Conservation (phyloP, 2,113 vertebrate genomes). For the Labeo catla region DNA sequence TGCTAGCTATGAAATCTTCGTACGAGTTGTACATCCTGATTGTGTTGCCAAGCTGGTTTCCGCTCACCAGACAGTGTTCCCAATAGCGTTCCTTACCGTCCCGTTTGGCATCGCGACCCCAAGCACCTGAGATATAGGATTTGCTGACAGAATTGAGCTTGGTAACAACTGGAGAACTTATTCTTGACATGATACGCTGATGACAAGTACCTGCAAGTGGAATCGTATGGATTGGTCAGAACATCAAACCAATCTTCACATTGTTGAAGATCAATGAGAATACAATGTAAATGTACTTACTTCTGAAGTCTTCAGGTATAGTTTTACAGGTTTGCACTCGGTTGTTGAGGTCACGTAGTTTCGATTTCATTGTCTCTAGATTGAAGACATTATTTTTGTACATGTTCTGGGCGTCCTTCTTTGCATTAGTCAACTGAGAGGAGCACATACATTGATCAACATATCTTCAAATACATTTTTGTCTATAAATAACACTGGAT, state of each 20-base stretch:
- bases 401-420: constrained; percentile 50
- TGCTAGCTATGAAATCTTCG: constrained; percentile 80
- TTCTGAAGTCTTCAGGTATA: constrained; percentile 66
- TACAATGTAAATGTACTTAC: constrained; percentile 52
- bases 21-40: constrained; percentile 75
- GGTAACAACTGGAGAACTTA: constrained; percentile 80
- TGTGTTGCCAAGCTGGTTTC: constrained; percentile 68
- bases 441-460: constrained; percentile 12
- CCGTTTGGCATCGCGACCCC: constrained; percentile 79
- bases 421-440: constrained; percentile 62
- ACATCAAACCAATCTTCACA: neutral
- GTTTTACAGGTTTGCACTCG: constrained; percentile 65
- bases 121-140: constrained; percentile 78
- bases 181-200: constrained; percentile 70
- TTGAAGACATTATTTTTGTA: constrained; percentile 62
- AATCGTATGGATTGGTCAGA: neutral
- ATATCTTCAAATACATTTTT: neutral
- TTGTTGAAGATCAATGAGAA: neutral
- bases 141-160: constrained; percentile 83
- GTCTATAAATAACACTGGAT: neutral
- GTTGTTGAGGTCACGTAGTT: constrained; percentile 70
- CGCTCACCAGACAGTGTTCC: constrained; percentile 78
- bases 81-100: constrained; percentile 73
- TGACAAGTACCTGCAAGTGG: constrained; percentile 51
- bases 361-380: constrained; percentile 66